These are phyloP conservation scores for Otolemur garnettii DNA, from an alignment of 2,113 vertebrate species.

Conservation along the genomic window DNA sequence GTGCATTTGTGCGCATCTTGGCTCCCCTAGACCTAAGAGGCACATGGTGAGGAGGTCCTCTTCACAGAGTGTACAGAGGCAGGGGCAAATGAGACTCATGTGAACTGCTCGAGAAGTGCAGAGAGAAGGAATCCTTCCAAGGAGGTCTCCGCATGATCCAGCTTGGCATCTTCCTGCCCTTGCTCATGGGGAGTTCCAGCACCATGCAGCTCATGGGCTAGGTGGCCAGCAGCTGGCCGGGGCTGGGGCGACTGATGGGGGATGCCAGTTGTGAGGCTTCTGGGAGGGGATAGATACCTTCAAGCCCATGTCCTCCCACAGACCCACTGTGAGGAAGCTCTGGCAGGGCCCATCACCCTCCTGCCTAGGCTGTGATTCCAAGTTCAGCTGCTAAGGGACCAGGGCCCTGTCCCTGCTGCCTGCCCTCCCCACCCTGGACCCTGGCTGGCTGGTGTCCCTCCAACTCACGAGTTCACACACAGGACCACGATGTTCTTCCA, in stretches of 20 bases:
- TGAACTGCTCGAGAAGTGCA: too few relatives aligned
- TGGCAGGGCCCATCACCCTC: not conserved
- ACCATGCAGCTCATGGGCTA: too few relatives aligned
- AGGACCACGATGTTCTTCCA: slow-evolving; percentile 99
- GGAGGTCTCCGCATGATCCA: not conserved
- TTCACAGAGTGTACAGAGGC: not conserved
- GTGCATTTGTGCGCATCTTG: too few relatives aligned
- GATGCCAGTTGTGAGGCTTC: not conserved
- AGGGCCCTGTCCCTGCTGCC: not conserved
- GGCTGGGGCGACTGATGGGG: not conserved
- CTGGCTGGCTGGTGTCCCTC: rapidly evolving
- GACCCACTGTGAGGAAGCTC: not conserved
- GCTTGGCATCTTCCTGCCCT: not conserved
- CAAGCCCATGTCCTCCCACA: not conserved
- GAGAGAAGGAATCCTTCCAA: not conserved
- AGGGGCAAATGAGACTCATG: not conserved
- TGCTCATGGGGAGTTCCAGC: not conserved
- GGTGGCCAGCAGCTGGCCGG: not conserved
- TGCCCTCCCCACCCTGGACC: not conserved
- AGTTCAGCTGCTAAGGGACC: not conserved
- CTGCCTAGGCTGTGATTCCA: not conserved
- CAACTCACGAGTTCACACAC: slow-evolving; percentile 99
- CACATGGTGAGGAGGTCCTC: too few relatives aligned
- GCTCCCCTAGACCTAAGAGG: not conserved
- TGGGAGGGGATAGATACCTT: rapidly evolving